These are phyloP conservation scores for Nemoura dubitans DNA, from an alignment of 2,888 invertebrate species.

Conservation along the genomic window DNA sequence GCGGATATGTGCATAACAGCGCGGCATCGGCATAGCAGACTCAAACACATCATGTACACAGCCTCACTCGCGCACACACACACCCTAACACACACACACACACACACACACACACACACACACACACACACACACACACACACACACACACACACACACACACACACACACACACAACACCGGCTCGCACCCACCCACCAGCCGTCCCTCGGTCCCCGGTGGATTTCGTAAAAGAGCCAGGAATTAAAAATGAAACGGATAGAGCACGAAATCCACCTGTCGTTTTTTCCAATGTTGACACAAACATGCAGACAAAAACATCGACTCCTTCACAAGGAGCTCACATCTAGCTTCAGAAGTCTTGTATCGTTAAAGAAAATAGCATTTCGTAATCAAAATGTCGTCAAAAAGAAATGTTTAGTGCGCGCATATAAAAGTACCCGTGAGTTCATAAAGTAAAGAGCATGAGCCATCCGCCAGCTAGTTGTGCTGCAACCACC, in stretches of 20 bases:
- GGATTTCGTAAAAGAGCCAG: constrained; percentile 31
- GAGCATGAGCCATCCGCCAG: background rate
- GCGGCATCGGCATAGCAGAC: background rate
- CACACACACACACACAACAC: background rate
- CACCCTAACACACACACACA: too few species aligned
- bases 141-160: too few species aligned
- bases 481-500: too few species aligned
- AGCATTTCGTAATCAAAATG: background rate
- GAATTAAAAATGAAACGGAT: constrained; percentile 41
- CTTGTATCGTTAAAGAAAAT: background rate
- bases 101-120: background rate
- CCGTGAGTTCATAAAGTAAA: background rate
- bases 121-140: background rate
- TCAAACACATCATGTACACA: background rate
- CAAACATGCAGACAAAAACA: background rate
- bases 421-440: background rate
- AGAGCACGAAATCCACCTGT: constrained; percentile 36
- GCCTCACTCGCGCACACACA: too few species aligned
- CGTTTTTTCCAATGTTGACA: constrained; percentile 8
- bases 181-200: background rate
- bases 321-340: background rate
- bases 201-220: background rate
- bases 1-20: constrained; percentile 21
- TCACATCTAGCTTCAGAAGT: background rate
- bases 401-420: background rate